These are phyloP conservation scores for Heliconius ismenius DNA, from an alignment of 2,888 invertebrate genomes.

Conservation along the genomic window DNA sequence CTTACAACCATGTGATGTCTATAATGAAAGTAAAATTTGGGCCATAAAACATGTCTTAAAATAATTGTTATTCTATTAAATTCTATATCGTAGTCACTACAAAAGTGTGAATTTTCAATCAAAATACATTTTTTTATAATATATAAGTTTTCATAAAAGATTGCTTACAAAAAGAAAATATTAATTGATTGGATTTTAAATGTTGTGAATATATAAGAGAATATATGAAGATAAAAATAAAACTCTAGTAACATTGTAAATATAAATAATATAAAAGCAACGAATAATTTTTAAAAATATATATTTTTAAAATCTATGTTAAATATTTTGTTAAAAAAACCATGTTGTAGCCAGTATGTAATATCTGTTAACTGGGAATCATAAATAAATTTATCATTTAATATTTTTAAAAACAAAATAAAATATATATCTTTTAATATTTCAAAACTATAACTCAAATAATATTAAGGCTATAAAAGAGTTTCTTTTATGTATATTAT, in stretches of 20 bases:
- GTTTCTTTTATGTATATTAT: neutral
- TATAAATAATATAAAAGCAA: neutral
- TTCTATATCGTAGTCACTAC: neutral
- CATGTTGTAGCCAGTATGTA: neutral
- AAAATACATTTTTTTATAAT: neutral
- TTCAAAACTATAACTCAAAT: neutral
- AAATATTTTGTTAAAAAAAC: neutral
- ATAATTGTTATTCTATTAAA: neutral
- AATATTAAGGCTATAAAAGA: neutral
- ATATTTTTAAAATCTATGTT: neutral
- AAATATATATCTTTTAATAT: neutral
- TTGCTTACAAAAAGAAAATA: neutral
- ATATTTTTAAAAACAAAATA: neutral
- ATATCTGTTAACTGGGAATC: neutral
- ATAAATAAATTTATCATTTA: neutral
- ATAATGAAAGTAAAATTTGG: slow-evolving; percentile 16
- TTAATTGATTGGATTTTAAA: neutral
- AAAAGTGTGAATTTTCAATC: neutral
- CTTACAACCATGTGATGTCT: slow-evolving; percentile 16
- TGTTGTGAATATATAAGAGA: neutral
- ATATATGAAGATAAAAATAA: neutral
- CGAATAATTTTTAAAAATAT: neutral
- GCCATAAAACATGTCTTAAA: slow-evolving; percentile 2
- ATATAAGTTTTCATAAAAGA: neutral
- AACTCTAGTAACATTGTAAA: neutral